Base-by-base conservation (phyloP, 2,888 invertebrate species). In the Ptychoptera contaminata region DNA sequence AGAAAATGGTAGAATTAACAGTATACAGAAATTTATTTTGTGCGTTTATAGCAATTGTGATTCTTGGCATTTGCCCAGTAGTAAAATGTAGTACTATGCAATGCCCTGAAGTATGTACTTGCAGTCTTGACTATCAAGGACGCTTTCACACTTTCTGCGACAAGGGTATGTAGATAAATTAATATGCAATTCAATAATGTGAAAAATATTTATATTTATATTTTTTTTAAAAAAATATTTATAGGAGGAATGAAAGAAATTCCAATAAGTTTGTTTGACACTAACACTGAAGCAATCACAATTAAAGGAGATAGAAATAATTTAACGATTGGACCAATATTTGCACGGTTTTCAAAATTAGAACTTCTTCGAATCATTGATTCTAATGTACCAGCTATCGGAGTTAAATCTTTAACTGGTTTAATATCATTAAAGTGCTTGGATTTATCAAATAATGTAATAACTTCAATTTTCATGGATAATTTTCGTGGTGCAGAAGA, bases 351-450 rank as follows among this genome's bases (percentile, higher is more conserved):
- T 51, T 54, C 56, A 3, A 67, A 71, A 46, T 69, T 87, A 37
- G 74, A 79, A 60, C 80, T 82, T 62, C 63, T 87, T 10, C 76
- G 76, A 56, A 81, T 85, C 40, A 73, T 73, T 32, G 72, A 76
- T 52, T 84, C 84, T 1, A 79, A 79, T 56, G 64, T 87, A 31
- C 81, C 82, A 12, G 79, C 81, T 23, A 82, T 87, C 49, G 84
- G 84, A 6, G 74, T 77, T 53, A 79, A 82, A 56, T 77, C 83
- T 1, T 84, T 87, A 59, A 85, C 84, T 83, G 85, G 85, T 6
- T 74, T 84, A 2, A 76, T 69, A 54, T 69, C 73, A 54, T 61
- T 76, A 42, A 66, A 65, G 53, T 44, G 63, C 8, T 45, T 47
- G 34, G 80, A 86, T 62, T 68, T 87, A 42, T 77, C 79, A 2